Evolutionary conservation across 2,113 vertebrate genomes (phyloP), one percentile per base, ranked within the genome.

Genomic region (Stegastes partitus): DNA sequence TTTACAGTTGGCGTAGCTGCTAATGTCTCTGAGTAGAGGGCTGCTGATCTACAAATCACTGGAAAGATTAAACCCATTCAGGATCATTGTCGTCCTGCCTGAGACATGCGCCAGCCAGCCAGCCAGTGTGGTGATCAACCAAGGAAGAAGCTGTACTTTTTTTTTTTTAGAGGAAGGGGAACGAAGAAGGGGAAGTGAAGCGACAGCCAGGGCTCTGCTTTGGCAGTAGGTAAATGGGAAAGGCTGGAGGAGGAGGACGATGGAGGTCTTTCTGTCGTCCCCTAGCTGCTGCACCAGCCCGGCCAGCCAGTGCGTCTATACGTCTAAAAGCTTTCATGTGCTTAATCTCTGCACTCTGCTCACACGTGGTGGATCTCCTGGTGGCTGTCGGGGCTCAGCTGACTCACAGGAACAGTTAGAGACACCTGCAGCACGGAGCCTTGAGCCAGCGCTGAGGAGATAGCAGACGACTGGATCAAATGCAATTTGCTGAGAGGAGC

Each of bases 1-100:
- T 91, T 92, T 91, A 88, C 81, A 90, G 85, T 82, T 56, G n/a
- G 22, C 15, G 39, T 51, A 51, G 68, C 77, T 71, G 75, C 87
- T 86, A 74, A 77, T 59, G 79, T 90, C 75, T 84, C 77, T 66
- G 63, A 44, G 68, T 10, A 39, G 59, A 79, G 70, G 77, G 80
- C 79, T 81, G 81, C 65, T 68, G 61, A 83, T 84, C 67, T 44
- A 53, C 34, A 1, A 88, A 73, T 74, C 77, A 79, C 74, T 69
- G 75, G 54, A 74, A 74, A 56, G 68, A 81, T 85, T 55, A 62
- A 77, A 70, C 58, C 12, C 26, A 84, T 59, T 82, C 23, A 7
- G 68, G 73, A 83, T 77, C 45, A 68, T 68, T n/a, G 7, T 64
- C 65, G 45, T 42, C 44, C 53, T 28, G 47, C 42, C 56, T 74